phyloP scores from a whole-genome alignment of 2,797 vertebrate genomes.

The Morus bassanus region DNA sequence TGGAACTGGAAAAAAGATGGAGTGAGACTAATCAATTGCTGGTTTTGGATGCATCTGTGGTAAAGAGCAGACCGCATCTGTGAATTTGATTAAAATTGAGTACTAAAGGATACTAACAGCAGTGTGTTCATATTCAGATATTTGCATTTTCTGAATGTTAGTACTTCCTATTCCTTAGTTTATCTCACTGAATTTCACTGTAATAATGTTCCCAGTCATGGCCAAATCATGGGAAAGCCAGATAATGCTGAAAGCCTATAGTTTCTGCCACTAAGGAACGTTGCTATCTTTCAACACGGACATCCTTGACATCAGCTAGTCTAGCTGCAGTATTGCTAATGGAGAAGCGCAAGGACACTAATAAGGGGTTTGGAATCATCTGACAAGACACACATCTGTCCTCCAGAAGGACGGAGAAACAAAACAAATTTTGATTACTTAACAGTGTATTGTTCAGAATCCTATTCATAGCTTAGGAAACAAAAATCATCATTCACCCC shows the following conservation, averaged over 20 bases:
- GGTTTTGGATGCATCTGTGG: background rate
- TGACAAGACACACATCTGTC: background rate
- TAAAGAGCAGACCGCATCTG: background rate
- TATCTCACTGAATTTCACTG: background rate
- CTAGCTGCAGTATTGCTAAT: constrained; percentile 20
- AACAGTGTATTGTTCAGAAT: background rate
- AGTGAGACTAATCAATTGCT: background rate
- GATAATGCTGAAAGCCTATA: background rate
- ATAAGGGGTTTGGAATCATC: background rate
- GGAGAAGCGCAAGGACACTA: background rate
- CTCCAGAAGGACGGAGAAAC: background rate
- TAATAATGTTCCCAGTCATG: background rate
- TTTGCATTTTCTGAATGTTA: background rate
- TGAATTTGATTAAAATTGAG: background rate
- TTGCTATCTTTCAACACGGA: background rate
- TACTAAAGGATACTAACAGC: background rate
- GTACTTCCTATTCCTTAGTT: background rate
- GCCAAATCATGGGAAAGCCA: background rate
- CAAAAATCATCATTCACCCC: background rate
- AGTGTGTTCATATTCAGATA: background rate
- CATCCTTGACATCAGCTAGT: constrained; percentile 37
- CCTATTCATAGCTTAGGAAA: background rate
- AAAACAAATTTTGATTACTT: background rate
- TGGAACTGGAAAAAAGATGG: background rate
- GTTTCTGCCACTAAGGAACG: background rate